Evolutionary conservation across 2,113 vertebrate species (phyloP).

Genomic region (Oncorhynchus clarkii): DNA sequence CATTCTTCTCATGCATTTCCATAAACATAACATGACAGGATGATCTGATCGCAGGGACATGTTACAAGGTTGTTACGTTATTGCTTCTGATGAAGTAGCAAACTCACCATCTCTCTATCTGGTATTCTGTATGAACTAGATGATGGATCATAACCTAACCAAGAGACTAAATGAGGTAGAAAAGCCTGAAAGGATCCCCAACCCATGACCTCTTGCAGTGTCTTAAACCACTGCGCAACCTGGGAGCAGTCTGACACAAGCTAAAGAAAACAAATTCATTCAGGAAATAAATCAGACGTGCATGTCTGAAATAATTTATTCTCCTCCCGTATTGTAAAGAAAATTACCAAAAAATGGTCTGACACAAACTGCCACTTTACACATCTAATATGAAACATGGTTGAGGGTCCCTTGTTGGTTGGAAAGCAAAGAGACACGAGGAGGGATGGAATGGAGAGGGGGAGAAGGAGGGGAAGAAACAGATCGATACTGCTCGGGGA

Average conservation of each 20-base stretch:
- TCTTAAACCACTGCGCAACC: too few species aligned
- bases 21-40: too few species aligned
- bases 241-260: too few species aligned
- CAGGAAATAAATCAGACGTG: not conserved
- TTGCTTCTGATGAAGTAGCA: too few species aligned
- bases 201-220: not conserved
- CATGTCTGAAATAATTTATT: not conserved
- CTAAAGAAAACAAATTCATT: not conserved
- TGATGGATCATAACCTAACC: too few species aligned
- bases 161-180: too few species aligned
- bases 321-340: conserved; percentile 42
- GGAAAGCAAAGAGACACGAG: conserved; percentile 80
- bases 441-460: conserved; percentile 78
- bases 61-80: too few species aligned
- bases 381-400: conserved; percentile 73
- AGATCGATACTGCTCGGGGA: conserved; percentile 98
- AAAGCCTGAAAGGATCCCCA: not conserved
- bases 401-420: conserved; percentile 73
- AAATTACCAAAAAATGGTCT: conserved; percentile 75
- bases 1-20: too few species aligned
- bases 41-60: too few species aligned
- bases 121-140: too few species aligned
- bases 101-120: too few species aligned
- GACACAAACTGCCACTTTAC: conserved; percentile 80
- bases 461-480: conserved; percentile 77